Percentiles rank a stretch among this genome's conserved stretches.
Conservation (phyloP, 35 echinoderm and acorn worm genomes). For the Eucidaris tribuloides region DNA sequence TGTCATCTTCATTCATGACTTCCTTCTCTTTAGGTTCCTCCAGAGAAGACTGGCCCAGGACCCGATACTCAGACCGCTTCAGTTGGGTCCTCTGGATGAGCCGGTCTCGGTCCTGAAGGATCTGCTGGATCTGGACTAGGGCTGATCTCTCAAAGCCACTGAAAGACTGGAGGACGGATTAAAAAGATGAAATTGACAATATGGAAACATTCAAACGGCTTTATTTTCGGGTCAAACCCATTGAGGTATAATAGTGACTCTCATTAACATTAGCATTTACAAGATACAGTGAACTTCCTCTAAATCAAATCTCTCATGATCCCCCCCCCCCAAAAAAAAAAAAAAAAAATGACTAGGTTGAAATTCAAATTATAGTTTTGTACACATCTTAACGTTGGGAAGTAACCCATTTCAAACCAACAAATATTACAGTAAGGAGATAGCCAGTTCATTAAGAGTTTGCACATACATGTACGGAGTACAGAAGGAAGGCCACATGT, state of each 20-base stretch:
- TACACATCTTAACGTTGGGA: too few relatives aligned
- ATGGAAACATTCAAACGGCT: background rate
- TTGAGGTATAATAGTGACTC: too few relatives aligned
- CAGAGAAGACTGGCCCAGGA: conserved; percentile 55
- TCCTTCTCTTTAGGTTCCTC: conserved; percentile 21
- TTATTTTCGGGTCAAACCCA: background rate
- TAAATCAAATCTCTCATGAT: too few relatives aligned
- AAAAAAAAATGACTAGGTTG: too few relatives aligned
- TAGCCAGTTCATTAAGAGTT: too few relatives aligned
- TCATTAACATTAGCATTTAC: background rate
- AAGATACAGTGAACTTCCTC: background rate
- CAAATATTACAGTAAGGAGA: too few relatives aligned
- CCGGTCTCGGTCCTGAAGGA: conserved; percentile 69
- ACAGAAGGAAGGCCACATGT: too few relatives aligned
- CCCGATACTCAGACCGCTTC: conserved; percentile 63
- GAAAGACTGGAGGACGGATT: conserved; percentile 67
- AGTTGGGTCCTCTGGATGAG: conserved; percentile 79
- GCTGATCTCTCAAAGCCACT: conserved; percentile 89
- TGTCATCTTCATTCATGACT: conserved; percentile 18
- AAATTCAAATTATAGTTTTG: too few relatives aligned
- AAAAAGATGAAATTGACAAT: background rate
- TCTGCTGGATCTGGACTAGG: conserved; percentile 73
- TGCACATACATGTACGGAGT: too few relatives aligned
- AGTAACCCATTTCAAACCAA: too few relatives aligned
- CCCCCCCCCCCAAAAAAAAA: too few relatives aligned